Conservation (phyloP, 2,888 invertebrate species). For the Pachymerium ferrugineum region DNA sequence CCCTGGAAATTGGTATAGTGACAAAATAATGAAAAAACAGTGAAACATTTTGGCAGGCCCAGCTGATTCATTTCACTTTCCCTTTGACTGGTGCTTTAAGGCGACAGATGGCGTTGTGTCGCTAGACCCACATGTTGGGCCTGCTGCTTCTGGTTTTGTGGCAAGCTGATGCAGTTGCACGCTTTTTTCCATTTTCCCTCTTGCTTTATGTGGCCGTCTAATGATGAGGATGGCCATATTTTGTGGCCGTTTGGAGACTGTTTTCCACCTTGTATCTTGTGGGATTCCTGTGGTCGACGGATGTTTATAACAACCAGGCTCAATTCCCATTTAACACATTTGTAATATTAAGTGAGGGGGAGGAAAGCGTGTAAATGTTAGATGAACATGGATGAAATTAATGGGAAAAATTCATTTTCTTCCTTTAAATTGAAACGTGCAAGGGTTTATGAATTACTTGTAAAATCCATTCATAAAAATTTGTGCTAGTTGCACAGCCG, state of each 20-base stretch:
- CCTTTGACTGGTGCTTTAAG: neutral
- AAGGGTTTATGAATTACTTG: no score
- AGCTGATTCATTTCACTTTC: slow-evolving; percentile 5
- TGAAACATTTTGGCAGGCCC: slow-evolving; percentile 3
- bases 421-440: no score
- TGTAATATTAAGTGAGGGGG: neutral
- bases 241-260: neutral
- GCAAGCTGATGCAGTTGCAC: no score
- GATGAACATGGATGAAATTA: no score
- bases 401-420: no score
- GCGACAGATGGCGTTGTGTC: neutral
- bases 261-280: neutral
- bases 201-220: no score
- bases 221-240: neutral
- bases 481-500: neutral
- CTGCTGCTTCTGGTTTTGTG: neutral
- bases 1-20: neutral
- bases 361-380: no score
- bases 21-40: slow-evolving; percentile 8
- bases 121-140: neutral
- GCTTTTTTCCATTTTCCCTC: neutral
- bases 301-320: neutral
- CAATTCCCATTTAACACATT: neutral
- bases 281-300: neutral
- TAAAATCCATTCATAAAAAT: neutral